Evolutionary conservation across 2,797 vertebrate genomes (phyloP).

Genomic region (Myotis planiceps): DNA sequence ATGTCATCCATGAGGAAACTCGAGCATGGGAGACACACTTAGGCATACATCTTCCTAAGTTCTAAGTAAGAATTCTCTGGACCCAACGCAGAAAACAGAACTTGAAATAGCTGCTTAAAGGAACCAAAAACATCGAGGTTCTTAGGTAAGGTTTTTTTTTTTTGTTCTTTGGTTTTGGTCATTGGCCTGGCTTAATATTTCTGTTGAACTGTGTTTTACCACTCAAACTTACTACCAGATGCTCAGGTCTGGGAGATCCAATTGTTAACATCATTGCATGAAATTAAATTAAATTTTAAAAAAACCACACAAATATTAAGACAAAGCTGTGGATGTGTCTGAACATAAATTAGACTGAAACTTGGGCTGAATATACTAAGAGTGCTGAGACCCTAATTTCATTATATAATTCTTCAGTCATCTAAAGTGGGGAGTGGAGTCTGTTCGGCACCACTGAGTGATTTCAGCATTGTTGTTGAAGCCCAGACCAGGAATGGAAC

Average conservation of each 20-base stretch:
- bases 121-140: not conserved
- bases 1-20: not conserved
- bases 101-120: not conserved
- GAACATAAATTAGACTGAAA: constrained; percentile 52
- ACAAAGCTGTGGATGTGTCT: constrained; percentile 61
- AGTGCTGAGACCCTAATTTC: constrained; percentile 14
- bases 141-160: not conserved
- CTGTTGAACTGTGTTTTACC: constrained; percentile 44
- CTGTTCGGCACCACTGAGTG: not conserved
- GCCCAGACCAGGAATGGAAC: not conserved
- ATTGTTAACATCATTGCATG: constrained; percentile 62
- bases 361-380: not conserved
- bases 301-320: constrained; percentile 69
- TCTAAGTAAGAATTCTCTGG: constrained; percentile 16
- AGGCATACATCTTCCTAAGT: not conserved
- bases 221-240: constrained; percentile 64
- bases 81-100: not conserved
- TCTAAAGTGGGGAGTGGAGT: not conserved
- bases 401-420: not conserved
- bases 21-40: not conserved
- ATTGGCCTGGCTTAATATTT: constrained; percentile 40
- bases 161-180: not conserved
- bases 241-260: constrained; percentile 58
- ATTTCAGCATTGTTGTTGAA: not conserved
- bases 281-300: constrained; percentile 64